Base-by-base conservation (phyloP, 2,113 vertebrate species). In the Eolophus roseicapilla region DNA sequence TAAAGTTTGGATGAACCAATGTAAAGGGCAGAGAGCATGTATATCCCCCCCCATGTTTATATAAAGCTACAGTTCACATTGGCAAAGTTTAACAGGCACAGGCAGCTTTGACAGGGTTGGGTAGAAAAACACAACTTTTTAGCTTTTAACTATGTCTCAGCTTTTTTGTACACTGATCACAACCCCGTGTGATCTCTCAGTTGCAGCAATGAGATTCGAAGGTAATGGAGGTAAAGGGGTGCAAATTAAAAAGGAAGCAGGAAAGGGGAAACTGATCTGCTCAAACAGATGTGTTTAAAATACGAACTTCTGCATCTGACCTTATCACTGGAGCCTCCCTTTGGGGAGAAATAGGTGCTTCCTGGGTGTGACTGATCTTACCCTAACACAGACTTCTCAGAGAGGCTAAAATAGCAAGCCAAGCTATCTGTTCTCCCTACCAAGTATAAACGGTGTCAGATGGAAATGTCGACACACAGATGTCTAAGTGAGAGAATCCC, bases 1-100 rank as follows among this genome's bases (percentile, higher is more conserved):
- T 93, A 92, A 96, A 97, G 89, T 89, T 82, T 78, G 89, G 91
- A 84, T 96, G 70, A 95, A 81, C 37, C 74, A 75, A 14, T 46
- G 14, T 63, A 62, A 75, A 94, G 37, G 65, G 44, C 59, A 89
- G 53, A 85, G 41, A 65, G 29, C 5, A n/a, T 49, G 13, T 31
- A 55, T 44, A 63, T 37, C 4, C 9, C 24, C 24, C 21, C 39
- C 33, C 57, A 35, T 7, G 21, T 59, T 9, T 59, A 35, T 59
- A 35, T 39, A 78, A 79, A 80, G 46, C 28, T 53, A 39, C 12
- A 49, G 68, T 47, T 93, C 86, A 33, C 39, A 44, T 44, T 43
- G 83, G 44, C 68, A 82, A 25, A 59, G 63, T 65, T 88, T 76
- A 49, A 95, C 83, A 90, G 9, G 31, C 63, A 91, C 24, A 88